These are phyloP conservation scores for Ophioderma brevispina DNA, from an alignment of 35 echinoderm and acorn worm genomes.

Conservation along the genomic window DNA sequence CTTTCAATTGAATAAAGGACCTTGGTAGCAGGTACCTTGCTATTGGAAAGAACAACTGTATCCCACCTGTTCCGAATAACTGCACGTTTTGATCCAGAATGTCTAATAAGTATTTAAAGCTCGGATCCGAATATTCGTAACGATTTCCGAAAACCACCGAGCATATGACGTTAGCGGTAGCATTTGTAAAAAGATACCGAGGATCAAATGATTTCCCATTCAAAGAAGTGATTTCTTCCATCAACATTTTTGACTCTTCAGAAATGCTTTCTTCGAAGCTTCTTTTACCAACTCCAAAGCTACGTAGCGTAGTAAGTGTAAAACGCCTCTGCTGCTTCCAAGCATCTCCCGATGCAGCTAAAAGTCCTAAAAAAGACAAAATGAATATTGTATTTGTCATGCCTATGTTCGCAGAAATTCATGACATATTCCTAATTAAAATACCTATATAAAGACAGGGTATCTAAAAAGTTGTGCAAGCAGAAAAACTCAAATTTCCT, in stretches of 20 bases:
- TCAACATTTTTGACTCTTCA: background rate
- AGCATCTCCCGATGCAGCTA: background rate
- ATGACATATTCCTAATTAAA: too few relatives aligned
- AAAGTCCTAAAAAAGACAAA: background rate
- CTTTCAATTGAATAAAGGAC: background rate
- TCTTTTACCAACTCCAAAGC: background rate
- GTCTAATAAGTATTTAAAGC: background rate
- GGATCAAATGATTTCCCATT: background rate
- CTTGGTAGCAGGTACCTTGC: background rate
- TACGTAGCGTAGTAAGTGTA: background rate
- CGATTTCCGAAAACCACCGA: constrained; percentile 9
- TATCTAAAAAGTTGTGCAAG: too few relatives aligned
- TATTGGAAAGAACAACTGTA: background rate
- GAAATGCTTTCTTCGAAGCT: background rate
- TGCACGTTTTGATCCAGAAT: background rate
- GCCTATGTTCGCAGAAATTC: too few relatives aligned
- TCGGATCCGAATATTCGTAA: background rate
- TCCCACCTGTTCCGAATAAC: background rate
- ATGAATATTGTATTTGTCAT: background rate
- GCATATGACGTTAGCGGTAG: background rate
- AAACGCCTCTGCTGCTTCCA: background rate
- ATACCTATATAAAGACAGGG: too few relatives aligned
- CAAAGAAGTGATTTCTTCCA: background rate
- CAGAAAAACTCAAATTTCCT: too few relatives aligned
- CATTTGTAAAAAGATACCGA: background rate